These are phyloP conservation scores for Anguilla rostrata DNA, from an alignment of 2,113 vertebrate species.

Conservation along the genomic window DNA sequence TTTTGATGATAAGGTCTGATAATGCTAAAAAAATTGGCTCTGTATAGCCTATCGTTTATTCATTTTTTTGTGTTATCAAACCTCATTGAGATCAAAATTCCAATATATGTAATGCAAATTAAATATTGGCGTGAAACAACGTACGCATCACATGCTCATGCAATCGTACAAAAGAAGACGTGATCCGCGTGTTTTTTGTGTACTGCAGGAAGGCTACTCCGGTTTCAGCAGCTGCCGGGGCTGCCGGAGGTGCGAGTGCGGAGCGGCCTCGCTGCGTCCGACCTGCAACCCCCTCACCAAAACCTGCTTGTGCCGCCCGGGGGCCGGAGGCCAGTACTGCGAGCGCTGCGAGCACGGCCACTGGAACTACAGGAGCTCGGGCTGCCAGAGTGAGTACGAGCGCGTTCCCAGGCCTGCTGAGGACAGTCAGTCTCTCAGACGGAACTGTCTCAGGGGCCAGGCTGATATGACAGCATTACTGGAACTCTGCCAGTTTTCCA, in stretches of 20 bases:
- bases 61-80: no score
- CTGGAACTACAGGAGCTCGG: slow-evolving; percentile 73
- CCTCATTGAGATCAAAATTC: no score
- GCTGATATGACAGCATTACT: not conserved
- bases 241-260: slow-evolving; percentile 74
- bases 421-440: not conserved
- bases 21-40: no score
- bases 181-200: slow-evolving; percentile 29
- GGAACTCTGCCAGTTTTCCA: not conserved
- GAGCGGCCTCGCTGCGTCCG: slow-evolving; percentile 61
- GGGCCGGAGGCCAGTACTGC: slow-evolving; percentile 74
- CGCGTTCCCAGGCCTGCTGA: not conserved
- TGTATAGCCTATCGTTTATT: no score
- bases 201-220: slow-evolving; percentile 69
- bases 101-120: not conserved
- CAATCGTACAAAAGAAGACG: not conserved
- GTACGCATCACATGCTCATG: not conserved
- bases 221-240: slow-evolving; percentile 76
- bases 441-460: no score
- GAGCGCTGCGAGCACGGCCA: slow-evolving; percentile 71
- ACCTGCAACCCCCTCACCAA: slow-evolving; percentile 74
- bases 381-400: slow-evolving; percentile 73
- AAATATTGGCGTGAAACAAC: not conserved
- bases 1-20: no score
- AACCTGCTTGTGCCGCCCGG: slow-evolving; percentile 71